Percentiles rank a stretch among this genome's conserved stretches.
phyloP scores from a whole-genome alignment of 2,888 invertebrate species.

The Melieria omissa region DNA sequence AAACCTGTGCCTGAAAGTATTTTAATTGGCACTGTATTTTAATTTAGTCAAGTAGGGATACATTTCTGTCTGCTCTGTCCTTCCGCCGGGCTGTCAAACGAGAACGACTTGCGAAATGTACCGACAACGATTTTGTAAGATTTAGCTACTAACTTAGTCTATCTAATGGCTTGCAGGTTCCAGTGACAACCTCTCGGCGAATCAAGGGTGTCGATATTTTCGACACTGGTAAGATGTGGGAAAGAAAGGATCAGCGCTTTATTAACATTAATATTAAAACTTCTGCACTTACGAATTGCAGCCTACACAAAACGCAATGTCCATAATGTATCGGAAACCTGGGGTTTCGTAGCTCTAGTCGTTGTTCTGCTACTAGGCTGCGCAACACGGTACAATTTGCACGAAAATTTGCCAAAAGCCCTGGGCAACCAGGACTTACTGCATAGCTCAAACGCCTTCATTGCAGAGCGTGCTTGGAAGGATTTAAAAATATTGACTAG shows the following conservation, averaged over 20 bases:
- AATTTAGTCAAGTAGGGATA: not conserved
- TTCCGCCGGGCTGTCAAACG: not conserved
- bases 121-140: not conserved
- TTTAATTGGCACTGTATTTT: not conserved
- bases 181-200: no score
- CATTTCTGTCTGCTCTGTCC: not conserved
- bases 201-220: no score
- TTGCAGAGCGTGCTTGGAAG: slow-evolving; percentile 75
- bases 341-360: slow-evolving; percentile 47
- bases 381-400: slow-evolving; percentile 50
- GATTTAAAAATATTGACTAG: slow-evolving; percentile 74
- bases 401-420: slow-evolving; percentile 52
- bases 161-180: no score
- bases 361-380: slow-evolving; percentile 48
- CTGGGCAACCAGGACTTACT: slow-evolving; percentile 51
- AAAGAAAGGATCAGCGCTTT: no score
- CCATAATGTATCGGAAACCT: slow-evolving; percentile 54
- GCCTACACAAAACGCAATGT: slow-evolving; percentile 55
- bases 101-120: not conserved
- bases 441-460: slow-evolving; percentile 66
- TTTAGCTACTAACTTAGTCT: no score
- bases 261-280: no score
- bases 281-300: slow-evolving; percentile 28
- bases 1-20: no score
- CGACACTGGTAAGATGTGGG: no score